phyloP scores from a whole-genome alignment of 2,888 invertebrate genomes.

The Sturmia bella region DNA sequence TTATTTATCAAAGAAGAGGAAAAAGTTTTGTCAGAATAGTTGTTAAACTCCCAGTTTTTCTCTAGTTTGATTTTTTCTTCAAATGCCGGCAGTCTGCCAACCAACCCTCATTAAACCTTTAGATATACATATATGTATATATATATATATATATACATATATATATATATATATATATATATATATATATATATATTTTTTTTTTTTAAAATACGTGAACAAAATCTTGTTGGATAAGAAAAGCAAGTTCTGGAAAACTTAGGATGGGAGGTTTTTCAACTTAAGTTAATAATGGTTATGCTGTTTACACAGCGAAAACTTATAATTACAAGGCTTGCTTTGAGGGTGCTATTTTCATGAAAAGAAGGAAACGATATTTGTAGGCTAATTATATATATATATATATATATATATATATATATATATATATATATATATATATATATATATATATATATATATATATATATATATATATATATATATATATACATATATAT shows the following conservation, averaged over 20 bases:
- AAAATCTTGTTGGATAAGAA: slow-evolving; percentile 33
- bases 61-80: slow-evolving; percentile 6
- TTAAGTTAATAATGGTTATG: slow-evolving; percentile 30
- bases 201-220: neutral
- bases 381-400: neutral
- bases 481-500: too few relatives aligned
- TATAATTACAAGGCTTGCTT: slow-evolving; percentile 14
- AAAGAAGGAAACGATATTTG: neutral
- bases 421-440: too few relatives aligned
- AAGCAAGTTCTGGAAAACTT: neutral
- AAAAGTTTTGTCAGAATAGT: slow-evolving; percentile 24
- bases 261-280: neutral
- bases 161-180: slow-evolving; percentile 13
- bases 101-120: slow-evolving; percentile 1
- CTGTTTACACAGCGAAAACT: slow-evolving; percentile 28
- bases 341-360: neutral
- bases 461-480: too few relatives aligned
- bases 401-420: too few relatives aligned
- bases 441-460: too few relatives aligned
- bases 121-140: neutral
- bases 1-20: slow-evolving; percentile 43
- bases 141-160: neutral
- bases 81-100: slow-evolving; percentile 12
- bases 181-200: neutral
- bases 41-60: slow-evolving; percentile 14